These are phyloP conservation scores for Cryptus viduatorius DNA, from an alignment of 2,888 invertebrate genomes.

Conservation along the genomic window DNA sequence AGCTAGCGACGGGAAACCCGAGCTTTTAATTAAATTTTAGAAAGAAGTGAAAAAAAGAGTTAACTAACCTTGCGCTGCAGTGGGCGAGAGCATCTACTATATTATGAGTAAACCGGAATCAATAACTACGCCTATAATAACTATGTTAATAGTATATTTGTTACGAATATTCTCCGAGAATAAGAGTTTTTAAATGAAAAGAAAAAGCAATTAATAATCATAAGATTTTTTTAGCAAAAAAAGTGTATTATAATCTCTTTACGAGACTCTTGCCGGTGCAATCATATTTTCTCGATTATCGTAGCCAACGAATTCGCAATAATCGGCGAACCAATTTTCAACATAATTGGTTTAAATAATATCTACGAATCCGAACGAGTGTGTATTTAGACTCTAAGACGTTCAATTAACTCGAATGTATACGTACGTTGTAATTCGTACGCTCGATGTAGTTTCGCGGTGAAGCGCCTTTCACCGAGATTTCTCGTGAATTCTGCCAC, in stretches of 20 bases:
- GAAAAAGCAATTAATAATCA: too few species aligned
- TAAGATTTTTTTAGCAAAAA: too few species aligned
- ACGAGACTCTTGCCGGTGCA: neutral
- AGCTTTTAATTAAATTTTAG: neutral
- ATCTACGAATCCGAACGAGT: neutral
- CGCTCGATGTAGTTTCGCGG: slow-evolving; percentile 30
- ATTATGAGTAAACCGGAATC: too few species aligned
- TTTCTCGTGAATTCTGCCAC: slow-evolving; percentile 47
- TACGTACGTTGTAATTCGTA: slow-evolving; percentile 26
- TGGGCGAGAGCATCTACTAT: too few species aligned
- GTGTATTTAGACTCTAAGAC: neutral
- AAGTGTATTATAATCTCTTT: neutral
- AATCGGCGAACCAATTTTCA: neutral
- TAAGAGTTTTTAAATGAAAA: too few species aligned
- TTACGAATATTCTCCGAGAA: too few species aligned
- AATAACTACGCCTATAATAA: too few species aligned
- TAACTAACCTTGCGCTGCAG: neutral
- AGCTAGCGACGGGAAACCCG: neutral
- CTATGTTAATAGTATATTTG: too few species aligned
- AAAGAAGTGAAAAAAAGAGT: neutral
- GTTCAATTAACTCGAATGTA: slow-evolving; percentile 29
- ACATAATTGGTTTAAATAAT: neutral
- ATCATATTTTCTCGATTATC: neutral
- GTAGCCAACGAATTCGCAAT: neutral
- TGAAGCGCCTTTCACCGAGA: slow-evolving; percentile 31